Percentiles rank a stretch among this genome's conserved stretches.
phyloP scores from a whole-genome alignment of 1,140 invertebrate species.

The Achatina immaculata region DNA sequence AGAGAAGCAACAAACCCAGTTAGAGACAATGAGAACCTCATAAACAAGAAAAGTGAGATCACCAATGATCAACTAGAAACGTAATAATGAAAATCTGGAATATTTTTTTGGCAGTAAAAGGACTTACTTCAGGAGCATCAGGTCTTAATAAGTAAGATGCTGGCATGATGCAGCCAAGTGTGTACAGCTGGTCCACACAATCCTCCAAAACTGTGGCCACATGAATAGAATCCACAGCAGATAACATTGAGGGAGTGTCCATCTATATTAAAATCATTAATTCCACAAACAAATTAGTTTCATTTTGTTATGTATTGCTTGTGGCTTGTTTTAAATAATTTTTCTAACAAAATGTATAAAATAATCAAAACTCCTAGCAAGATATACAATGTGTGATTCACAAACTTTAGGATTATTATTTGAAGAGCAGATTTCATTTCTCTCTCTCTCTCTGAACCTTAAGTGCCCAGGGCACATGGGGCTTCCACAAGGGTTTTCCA shows the following conservation, averaged over 20 bases:
- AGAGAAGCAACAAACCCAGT: too few relatives aligned
- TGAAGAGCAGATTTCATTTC: background rate
- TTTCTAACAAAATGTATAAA: background rate
- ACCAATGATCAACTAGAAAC: background rate
- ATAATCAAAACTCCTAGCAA: background rate
- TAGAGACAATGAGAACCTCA: too few relatives aligned
- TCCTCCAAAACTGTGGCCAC: constrained; percentile 69
- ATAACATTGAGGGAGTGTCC: constrained; percentile 45
- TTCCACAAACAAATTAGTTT: background rate
- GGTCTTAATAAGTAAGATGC: constrained; percentile 58
- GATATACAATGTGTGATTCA: background rate
- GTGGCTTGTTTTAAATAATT: constrained; percentile 20
- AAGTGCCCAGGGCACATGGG: too few relatives aligned
- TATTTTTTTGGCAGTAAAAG: background rate
- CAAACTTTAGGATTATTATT: background rate
- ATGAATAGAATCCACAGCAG: constrained; percentile 65
- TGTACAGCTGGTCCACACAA: constrained; percentile 67
- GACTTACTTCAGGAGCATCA: constrained; percentile 62
- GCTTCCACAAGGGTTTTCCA: too few relatives aligned
- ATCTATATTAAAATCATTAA: too few relatives aligned
- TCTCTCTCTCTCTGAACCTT: too few relatives aligned
- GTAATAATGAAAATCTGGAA: background rate
- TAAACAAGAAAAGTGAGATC: background rate
- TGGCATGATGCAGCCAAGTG: constrained; percentile 69
- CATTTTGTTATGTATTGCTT: background rate